A percentile compares a stretch with the other conserved stretches of the same genome.
Evolutionary conservation across 2,888 invertebrate species (phyloP).

Genomic region (Drosophila koepferae): DNA sequence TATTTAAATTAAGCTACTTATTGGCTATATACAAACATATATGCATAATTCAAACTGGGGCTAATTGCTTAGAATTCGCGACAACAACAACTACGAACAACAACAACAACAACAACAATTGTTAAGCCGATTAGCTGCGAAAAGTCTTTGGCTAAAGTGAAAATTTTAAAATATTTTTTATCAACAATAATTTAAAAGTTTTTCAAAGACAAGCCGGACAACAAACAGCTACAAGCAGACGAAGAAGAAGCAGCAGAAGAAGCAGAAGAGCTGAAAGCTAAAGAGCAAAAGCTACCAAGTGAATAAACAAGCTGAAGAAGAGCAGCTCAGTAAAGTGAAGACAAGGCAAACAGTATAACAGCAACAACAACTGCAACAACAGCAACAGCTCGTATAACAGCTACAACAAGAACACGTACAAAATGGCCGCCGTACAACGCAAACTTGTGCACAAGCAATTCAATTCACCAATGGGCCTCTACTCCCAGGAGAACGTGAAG

Average conservation of each 20-base stretch:
- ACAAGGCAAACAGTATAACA: conserved; percentile 38
- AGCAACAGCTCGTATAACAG: conserved; percentile 15
- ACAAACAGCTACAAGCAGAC: conserved; percentile 16
- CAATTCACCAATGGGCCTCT: conserved; percentile 94
- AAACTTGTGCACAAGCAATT: conserved; percentile 94
- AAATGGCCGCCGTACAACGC: conserved; percentile 89
- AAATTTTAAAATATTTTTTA: conserved; percentile 73
- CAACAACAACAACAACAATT: conserved; percentile 27
- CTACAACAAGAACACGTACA: conserved; percentile 65
- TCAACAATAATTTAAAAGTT: conserved; percentile 80
- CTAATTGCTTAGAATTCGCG: conserved; percentile 48
- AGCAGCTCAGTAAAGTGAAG: conserved; percentile 42
- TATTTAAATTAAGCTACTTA: conserved; percentile 69
- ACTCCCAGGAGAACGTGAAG: conserved; percentile 92
- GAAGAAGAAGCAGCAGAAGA: conserved; percentile 16
- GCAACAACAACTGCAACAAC: conserved; percentile 24
- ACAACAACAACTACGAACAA: conserved; percentile 26
- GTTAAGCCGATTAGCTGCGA: conserved; percentile 56
- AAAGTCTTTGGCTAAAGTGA: conserved; percentile 14
- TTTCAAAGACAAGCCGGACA: conserved; percentile 57
- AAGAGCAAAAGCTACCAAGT: conserved; percentile 34
- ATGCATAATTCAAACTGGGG: conserved; percentile 55
- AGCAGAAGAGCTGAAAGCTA: conserved; percentile 6
- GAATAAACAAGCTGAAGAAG: conserved; percentile 36
- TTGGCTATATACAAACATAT: conserved; percentile 24